Conservation (phyloP, 2,113 vertebrate genomes). For the Bettongia penicillata region DNA sequence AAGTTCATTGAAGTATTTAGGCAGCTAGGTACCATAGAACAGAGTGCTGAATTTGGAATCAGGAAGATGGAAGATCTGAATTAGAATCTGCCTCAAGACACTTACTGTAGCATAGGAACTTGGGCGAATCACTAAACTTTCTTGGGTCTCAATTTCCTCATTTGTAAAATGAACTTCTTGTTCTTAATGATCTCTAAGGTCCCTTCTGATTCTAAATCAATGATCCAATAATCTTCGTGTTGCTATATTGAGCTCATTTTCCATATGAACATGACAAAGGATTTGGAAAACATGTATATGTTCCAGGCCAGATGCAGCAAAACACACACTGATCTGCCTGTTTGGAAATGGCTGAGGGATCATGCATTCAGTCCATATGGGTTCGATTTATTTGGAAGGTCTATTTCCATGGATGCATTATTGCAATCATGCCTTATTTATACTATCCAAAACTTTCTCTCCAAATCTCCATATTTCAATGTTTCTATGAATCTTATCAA, state of each 20-base stretch:
- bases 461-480: background rate
- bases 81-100: background rate
- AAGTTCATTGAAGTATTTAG: background rate
- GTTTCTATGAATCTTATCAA: too few relatives aligned
- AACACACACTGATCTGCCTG: background rate
- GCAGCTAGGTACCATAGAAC: background rate
- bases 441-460: background rate
- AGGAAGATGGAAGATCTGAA: background rate
- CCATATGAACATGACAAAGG: background rate
- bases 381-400: constrained; percentile 57
- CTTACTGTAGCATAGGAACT: background rate
- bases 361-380: constrained; percentile 36
- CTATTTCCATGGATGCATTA: constrained; percentile 47
- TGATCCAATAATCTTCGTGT: background rate
- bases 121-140: background rate
- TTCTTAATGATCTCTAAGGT: background rate
- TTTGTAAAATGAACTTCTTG: background rate
- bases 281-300: background rate
- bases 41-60: background rate
- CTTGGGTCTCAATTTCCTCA: background rate
- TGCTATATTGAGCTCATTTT: background rate
- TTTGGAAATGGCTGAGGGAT: background rate
- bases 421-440: constrained; percentile 52
- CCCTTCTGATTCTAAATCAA: background rate
- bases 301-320: background rate